Evolutionary conservation across 1,140 invertebrate genomes (phyloP), one percentile per base, ranked within the genome.

Genomic region (Hormaphis cornu): DNA sequence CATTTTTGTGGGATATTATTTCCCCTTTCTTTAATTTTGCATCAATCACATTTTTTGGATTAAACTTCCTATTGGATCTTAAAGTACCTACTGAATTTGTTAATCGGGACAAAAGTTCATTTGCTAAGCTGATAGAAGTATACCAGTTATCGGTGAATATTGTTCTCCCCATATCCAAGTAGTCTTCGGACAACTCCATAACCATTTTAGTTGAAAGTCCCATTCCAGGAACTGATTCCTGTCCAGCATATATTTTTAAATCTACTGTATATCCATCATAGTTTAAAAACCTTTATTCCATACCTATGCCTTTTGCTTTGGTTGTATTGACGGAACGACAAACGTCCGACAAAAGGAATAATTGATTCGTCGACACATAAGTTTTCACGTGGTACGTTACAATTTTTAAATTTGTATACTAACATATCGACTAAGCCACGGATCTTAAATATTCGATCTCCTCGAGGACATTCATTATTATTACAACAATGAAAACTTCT

Each of bases 81-180:
- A 82, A 48, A 71, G 79, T 81, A 58, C 80, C 79, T 69, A 79
- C 72, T 18, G 79, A 73, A 77, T 81, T 76, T 7, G 78, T 82
- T 72, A 81, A 73, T 69, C 74, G 76, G 40, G 74, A 56, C 69
- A 80, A 70, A 73, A 80, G 72, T 72, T 72, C 71, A 69, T 78
- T 66, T 66, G 79, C 77, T 69, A 81, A 73, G 63, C 75, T 35
- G 61, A 80, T 72, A 73, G 78, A 79, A 24, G 76, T 78, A 71
- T 78, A 80, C 72, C 72, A 79, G 69, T 75, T 74, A 73, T 76
- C 72, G 28, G 69, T 69, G 71, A 46, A 75, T n/a, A 75, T 10
- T 46, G 74, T 75, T 56, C 74, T 71, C 35, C 74, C 76, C 69
- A 72, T 73, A 72, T 75, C 30, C 9, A 78, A 72, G 30, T 75